Evolutionary conservation across 2,888 invertebrate genomes (phyloP), one percentile per base, ranked within the genome.

Genomic region (Steinernema hermaphroditum): DNA sequence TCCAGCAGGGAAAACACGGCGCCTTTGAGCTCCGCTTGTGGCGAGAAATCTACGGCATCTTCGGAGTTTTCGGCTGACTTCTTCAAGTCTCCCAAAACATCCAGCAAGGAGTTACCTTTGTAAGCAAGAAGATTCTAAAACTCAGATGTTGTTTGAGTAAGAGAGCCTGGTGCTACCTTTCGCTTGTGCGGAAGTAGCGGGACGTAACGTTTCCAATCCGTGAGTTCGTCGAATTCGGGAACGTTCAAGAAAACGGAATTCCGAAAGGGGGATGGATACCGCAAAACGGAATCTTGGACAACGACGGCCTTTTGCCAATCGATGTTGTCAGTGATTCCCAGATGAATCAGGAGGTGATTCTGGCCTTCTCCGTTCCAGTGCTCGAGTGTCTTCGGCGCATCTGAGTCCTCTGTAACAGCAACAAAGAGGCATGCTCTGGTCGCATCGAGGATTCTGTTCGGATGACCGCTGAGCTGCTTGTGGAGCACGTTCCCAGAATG

Each of bases 361-460:
- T 70, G 27, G 0, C 82, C 80, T 32, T 32, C 49, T 0, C 22
- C 32, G 12, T 68, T 69, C 41, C 54, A 80, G 70, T 76, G 68
- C 19, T 27, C 19, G n/a, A 69, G 54, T 19, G 37, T 43, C 41
- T 24, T 27, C 12, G 24, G 50, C 0, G 69, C 49, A 32, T 72
- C 37, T 4, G 16, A 43, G n/a, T 68, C 46, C 1, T 78, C 72
- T 4, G 75, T 24, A 44, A 79, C 16, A 0, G 70, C 49, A 27
- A 82, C 70, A 24, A 78, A 74, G n/a, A 79, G n/a, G 69, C 80
- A 79, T 6, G 82, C 82, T 24, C 44, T 44, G 29, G 44, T 27
- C 12, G 78, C 69, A 57, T 74, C 70, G n/a, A 34, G 16, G 2
- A 72, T 72, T 9, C 69, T 19, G n/a, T 44, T 49, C 9, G 72